Evolutionary conservation across 2,113 vertebrate genomes (phyloP).

Genomic region (Oreochromis aureus): DNA sequence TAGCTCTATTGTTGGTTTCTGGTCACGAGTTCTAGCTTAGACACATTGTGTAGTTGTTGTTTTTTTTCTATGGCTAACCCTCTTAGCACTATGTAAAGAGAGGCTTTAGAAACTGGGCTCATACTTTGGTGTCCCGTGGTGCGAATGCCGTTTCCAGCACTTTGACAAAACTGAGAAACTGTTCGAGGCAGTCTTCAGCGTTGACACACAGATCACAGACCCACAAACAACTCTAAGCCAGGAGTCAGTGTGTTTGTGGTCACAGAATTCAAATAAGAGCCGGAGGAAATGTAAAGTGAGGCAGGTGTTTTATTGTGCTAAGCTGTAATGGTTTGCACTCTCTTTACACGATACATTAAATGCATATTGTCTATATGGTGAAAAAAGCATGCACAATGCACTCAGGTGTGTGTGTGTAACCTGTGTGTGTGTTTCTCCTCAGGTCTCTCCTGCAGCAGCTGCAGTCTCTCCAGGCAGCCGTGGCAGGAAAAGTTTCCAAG

Average conservation of each 20-base stretch:
- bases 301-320: background rate
- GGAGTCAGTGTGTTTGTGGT: background rate
- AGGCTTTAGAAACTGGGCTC: background rate
- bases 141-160: background rate
- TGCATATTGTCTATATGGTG: background rate
- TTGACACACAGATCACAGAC: background rate
- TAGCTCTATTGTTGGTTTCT: background rate
- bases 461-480: slow-evolving; percentile 89
- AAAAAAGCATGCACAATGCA: background rate
- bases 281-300: background rate
- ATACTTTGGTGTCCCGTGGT: background rate
- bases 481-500: slow-evolving; percentile 88
- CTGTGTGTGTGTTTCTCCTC: background rate
- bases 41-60: background rate
- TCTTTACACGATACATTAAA: background rate
- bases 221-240: background rate
- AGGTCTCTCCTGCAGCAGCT: slow-evolving; percentile 96
- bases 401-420: background rate
- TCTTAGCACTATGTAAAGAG: background rate
- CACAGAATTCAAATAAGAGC: background rate
- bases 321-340: background rate
- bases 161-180: background rate
- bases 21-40: background rate
- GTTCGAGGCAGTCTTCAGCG: background rate
- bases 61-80: background rate